phyloP scores from a whole-genome alignment of 2,797 vertebrate genomes.

The Chaunax sp. region DNA sequence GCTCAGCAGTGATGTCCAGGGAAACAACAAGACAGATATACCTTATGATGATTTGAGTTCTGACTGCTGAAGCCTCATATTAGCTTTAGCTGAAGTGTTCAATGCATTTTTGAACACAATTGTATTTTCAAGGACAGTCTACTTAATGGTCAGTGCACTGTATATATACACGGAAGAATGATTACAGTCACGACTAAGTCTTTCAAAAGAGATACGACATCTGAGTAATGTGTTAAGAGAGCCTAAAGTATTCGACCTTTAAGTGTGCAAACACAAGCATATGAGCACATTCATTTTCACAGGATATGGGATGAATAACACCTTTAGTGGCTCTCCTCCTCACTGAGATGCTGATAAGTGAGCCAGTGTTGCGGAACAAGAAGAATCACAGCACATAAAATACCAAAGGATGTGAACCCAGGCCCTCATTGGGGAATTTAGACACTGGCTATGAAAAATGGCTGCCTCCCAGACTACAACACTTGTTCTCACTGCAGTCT shows the following conservation, averaged over 20 bases:
- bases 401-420: slow-evolving; percentile 45
- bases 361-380: slow-evolving; percentile 30
- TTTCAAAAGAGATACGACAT: background rate
- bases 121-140: background rate
- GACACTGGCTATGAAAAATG: slow-evolving; percentile 61
- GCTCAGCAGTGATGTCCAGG: background rate
- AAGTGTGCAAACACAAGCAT: background rate
- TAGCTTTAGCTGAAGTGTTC: background rate
- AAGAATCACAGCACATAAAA: slow-evolving; percentile 51
- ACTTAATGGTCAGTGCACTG: background rate
- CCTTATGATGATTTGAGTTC: background rate
- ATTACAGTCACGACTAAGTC: background rate
- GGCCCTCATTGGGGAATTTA: slow-evolving; percentile 51
- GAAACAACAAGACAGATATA: background rate
- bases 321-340: slow-evolving; percentile 14
- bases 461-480: slow-evolving; percentile 46
- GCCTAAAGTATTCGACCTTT: background rate
- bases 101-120: background rate
- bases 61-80: background rate
- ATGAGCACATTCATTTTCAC: background rate
- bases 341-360: slow-evolving; percentile 46
- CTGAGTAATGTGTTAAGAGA: background rate
- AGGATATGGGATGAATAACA: slow-evolving; percentile 1
- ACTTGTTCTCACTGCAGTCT: slow-evolving; percentile 49
- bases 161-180: background rate